A percentile compares a stretch with the other conserved stretches of the same genome.
These are phyloP conservation scores for Cerceris rybyensis DNA, from an alignment of 2,888 invertebrate species.

Conservation along the genomic window DNA sequence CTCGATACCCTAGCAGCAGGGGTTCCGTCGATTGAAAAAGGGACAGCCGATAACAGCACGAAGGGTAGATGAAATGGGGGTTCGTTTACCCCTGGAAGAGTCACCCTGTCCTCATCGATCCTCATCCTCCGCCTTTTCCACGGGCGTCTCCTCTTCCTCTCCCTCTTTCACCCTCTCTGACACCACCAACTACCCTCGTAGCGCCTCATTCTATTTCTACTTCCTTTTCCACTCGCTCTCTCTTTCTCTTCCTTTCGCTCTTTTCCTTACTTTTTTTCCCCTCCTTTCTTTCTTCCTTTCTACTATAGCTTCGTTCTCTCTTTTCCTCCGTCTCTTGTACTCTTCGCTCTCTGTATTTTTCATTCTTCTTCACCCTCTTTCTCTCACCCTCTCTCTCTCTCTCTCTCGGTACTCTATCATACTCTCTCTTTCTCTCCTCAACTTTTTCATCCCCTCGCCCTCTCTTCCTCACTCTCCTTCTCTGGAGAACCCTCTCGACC, in stretches of 20 bases:
- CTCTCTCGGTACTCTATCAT: no score
- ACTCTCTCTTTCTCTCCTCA: no score
- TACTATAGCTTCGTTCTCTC: no score
- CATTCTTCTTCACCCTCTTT: no score
- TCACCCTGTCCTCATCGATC: conserved; percentile 69
- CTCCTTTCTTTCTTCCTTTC: conserved; percentile 1
- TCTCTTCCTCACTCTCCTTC: conserved; percentile 2
- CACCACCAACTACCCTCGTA: conserved; percentile 38
- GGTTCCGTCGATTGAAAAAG: conserved; percentile 72
- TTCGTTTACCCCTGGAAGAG: conserved; percentile 73
- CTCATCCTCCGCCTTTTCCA: conserved; percentile 63
- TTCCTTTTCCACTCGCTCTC: conserved; percentile 25
- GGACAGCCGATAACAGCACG: conserved; percentile 73
- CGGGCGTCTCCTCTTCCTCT: conserved; percentile 49
- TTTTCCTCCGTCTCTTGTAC: no score
- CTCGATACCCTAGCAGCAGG: conserved; percentile 53
- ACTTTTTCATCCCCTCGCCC: no score
- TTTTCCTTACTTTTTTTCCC: not conserved
- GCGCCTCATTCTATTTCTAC: conserved; percentile 52
- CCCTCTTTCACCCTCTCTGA: conserved; percentile 41
- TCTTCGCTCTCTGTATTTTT: no score
- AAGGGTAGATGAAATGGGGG: conserved; percentile 71
- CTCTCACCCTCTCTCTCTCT: no score
- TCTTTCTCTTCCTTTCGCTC: conserved; percentile 29
- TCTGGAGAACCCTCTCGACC: conserved; percentile 38